A percentile compares a stretch with the other conserved stretches of the same genome.
Conservation (phyloP, 2,888 invertebrate species). For the Stegana nigrithorax region DNA sequence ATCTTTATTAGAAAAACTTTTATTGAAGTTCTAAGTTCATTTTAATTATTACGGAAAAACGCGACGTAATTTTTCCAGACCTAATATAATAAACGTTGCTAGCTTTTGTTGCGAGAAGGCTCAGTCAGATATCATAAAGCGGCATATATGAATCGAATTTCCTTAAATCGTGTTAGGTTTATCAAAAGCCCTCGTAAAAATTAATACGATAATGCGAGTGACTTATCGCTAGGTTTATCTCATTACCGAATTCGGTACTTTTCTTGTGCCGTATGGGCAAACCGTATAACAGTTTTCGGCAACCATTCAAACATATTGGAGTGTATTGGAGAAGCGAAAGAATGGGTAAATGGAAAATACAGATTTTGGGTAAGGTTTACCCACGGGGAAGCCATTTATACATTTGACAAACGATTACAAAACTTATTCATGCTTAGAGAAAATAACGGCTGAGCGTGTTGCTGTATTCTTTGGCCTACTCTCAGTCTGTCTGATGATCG, state of each 20-base stretch:
- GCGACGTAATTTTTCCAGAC: too few species aligned
- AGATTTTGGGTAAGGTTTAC: slow-evolving; percentile 37
- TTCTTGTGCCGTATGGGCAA: neutral
- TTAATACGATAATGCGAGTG: too few species aligned
- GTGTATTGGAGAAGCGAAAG: slow-evolving; percentile 12
- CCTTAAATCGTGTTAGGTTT: too few species aligned
- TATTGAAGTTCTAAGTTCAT: too few species aligned
- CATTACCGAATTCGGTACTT: too few species aligned
- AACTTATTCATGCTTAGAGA: slow-evolving; percentile 30
- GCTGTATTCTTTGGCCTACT: slow-evolving; percentile 53
- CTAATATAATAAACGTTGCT: too few species aligned
- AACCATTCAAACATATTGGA: neutral
- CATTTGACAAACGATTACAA: neutral
- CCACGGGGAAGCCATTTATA: neutral
- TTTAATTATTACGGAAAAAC: too few species aligned
- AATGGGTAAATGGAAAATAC: slow-evolving; percentile 35
- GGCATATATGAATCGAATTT: too few species aligned
- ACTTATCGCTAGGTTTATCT: slow-evolving; percentile 11
- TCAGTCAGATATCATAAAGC: too few species aligned
- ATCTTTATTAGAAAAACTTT: too few species aligned
- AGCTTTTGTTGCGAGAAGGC: too few species aligned
- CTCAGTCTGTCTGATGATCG: slow-evolving; percentile 45
- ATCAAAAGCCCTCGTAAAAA: too few species aligned
- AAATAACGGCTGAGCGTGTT: slow-evolving; percentile 41
- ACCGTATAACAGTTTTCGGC: slow-evolving; percentile 28